Evolutionary conservation across 1,140 invertebrate genomes (phyloP).

Genomic region (Stenopsyche tienmushanensis): DNA sequence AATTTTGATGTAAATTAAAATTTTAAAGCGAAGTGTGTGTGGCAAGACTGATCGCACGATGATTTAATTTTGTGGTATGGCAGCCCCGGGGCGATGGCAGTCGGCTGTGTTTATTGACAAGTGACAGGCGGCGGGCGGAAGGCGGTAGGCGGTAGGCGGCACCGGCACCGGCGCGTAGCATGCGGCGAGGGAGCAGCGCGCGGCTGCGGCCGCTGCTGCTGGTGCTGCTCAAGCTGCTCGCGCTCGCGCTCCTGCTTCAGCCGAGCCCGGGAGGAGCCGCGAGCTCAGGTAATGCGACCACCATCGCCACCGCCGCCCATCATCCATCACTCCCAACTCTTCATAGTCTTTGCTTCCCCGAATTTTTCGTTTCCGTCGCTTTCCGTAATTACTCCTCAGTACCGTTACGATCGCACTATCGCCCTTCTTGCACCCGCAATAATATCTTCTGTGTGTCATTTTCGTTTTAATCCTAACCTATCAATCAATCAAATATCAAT

Average conservation of each 20-base stretch:
- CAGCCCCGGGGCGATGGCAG: not conserved
- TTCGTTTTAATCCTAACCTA: no score
- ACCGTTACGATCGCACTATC: no score
- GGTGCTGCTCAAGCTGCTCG: not conserved
- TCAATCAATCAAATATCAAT: no score
- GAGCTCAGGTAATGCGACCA: not conserved
- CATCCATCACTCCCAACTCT: no score
- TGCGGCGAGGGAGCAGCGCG: not conserved
- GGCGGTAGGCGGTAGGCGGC: conserved; percentile 12
- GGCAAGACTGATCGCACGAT: no score
- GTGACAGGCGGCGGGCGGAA: not conserved
- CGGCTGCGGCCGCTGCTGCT: not conserved
- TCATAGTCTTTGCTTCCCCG: no score
- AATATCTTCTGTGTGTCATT: no score
- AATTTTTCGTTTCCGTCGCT: no score
- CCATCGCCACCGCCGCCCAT: not conserved
- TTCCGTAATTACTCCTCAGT: no score
- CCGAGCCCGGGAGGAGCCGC: not conserved
- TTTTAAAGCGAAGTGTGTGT: no score
- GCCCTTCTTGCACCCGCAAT: no score
- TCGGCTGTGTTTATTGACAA: conserved; percentile 11
- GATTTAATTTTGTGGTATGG: not conserved
- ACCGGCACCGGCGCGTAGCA: conserved; percentile 12
- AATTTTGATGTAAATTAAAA: no score
- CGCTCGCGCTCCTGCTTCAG: not conserved